phyloP scores from a whole-genome alignment of 2,113 vertebrate species.

The Calidris pugnax region DNA sequence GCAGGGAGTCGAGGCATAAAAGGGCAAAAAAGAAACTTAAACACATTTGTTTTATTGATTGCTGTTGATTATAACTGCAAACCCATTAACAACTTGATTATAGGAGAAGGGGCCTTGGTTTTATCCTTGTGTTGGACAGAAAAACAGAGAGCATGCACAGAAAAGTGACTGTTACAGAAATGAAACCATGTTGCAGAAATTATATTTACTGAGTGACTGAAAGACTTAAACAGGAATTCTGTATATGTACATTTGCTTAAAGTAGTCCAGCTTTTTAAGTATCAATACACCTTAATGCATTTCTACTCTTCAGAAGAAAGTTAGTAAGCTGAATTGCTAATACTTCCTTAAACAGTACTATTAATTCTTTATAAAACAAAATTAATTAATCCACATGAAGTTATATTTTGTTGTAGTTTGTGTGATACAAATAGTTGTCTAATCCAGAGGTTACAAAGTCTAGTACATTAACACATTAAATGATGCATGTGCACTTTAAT shows the following conservation, averaged over 20 bases:
- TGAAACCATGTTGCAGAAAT: neutral
- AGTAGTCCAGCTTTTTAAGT: neutral
- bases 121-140: neutral
- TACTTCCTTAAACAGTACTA: neutral
- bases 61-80: neutral
- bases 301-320: neutral
- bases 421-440: neutral
- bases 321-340: neutral
- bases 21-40: neutral
- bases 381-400: neutral
- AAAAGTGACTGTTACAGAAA: neutral
- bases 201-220: neutral
- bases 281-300: neutral
- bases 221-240: neutral
- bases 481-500: neutral
- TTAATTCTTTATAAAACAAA: neutral
- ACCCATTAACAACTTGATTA: neutral
- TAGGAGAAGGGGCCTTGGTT: neutral
- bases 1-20: neutral
- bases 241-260: neutral
- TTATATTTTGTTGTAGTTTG: neutral
- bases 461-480: neutral
- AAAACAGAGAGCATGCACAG: neutral
- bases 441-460: neutral
- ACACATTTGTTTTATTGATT: slow-evolving; percentile 32